Percentiles rank a stretch among this genome's conserved stretches.
Evolutionary conservation across 2,888 invertebrate species (phyloP).

Genomic region (Lysandra bellargus): DNA sequence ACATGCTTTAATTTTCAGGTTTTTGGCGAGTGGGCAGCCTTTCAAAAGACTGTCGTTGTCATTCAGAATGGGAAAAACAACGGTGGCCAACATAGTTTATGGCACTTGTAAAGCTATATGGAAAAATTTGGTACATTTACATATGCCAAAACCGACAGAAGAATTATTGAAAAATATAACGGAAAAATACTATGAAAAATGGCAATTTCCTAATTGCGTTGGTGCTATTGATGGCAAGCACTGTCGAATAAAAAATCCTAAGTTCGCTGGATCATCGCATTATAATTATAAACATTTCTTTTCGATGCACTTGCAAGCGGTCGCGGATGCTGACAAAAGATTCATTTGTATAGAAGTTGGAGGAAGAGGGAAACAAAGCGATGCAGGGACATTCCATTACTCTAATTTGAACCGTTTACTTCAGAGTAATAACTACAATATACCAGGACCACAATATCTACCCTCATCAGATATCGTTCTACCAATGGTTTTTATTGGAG

Average conservation of each 20-base stretch:
- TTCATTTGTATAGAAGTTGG: conserved; percentile 39
- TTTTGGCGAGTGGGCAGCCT: too few species aligned
- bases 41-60: too few species aligned
- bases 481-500: conserved; percentile 38
- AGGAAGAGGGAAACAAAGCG: conserved; percentile 42
- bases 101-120: too few species aligned
- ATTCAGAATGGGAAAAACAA: too few species aligned
- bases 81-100: too few species aligned
- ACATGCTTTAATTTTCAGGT: too few species aligned
- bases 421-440: conserved; percentile 34
- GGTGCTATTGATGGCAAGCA: conserved; percentile 41
- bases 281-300: conserved; percentile 40
- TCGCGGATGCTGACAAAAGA: conserved; percentile 41
- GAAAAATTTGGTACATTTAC: too few species aligned
- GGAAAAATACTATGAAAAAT: conserved; percentile 39
- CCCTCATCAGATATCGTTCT: conserved; percentile 37
- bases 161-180: conserved; percentile 40
- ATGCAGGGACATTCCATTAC: conserved; percentile 42
- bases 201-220: conserved; percentile 43
- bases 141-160: conserved; percentile 39
- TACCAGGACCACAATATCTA: conserved; percentile 35
- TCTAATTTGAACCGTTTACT: conserved; percentile 41
- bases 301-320: conserved; percentile 41
- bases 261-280: conserved; percentile 32
- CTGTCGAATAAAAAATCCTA: conserved; percentile 40